Base-by-base conservation (phyloP, 2,113 vertebrate genomes). In the Serinus canaria region DNA sequence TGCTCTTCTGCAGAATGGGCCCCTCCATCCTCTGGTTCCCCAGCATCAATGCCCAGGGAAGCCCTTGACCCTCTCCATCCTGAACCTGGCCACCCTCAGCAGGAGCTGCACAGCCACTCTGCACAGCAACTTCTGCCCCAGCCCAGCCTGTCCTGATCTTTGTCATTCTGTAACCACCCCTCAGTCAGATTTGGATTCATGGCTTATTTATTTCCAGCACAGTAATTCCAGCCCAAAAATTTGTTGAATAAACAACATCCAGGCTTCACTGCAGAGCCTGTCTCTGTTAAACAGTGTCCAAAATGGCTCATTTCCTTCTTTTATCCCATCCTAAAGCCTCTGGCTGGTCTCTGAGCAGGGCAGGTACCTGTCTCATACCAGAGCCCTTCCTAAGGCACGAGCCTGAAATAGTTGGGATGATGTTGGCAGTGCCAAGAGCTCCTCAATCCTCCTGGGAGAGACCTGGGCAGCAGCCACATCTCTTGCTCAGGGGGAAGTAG, bases 141-240 rank as follows among this genome's bases (percentile, higher is more conserved):
- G 50, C 3, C 50, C 27, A 52, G 50, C 6, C 50, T 52, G 3
- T 30, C 3, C 15, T 16, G 25, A 28, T 52, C 50, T 28, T 16
- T 52, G 25, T 14, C 25, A 52, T 52, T 52, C 9, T 28, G 9
- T 10, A 28, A 28, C 25, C 3, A 28, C 25, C 50, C 27, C 27
- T 28, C 15, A 16, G 11, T 28, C 27, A 10, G 9, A 6, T 52
- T 30, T 23, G 47, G 11, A 49, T 49, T 49, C 22, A 49, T 49
- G 44, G 44, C 19, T 44, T 19, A 4, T 50, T 50, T 27, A 8
- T 50, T 49, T 13, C 23, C 7, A 25, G 8, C 25, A 14, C 15
- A 3, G 24, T 9, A 15, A 5, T 15, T 8, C 16, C 10, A 11
- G 3, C 52, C 17, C 3, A 17, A 3, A 19, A 20, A 13, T 44